Percentiles rank a stretch among this genome's conserved stretches.
Evolutionary conservation across 2,113 vertebrate species (phyloP).

Genomic region (Nettapus auritus): DNA sequence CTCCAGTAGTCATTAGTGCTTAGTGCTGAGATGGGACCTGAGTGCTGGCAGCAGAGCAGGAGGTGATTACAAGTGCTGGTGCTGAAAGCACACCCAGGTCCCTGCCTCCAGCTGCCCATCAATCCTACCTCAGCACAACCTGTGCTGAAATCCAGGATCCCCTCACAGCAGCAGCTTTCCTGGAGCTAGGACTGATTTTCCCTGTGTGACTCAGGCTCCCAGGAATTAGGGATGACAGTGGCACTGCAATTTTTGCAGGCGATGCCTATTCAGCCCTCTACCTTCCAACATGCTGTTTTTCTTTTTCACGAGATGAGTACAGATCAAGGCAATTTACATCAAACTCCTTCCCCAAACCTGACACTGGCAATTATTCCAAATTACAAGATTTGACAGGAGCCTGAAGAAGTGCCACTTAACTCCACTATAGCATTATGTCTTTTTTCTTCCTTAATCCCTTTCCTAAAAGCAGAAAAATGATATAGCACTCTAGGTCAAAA

Average conservation of each 20-base stretch:
- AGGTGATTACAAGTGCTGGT: neutral
- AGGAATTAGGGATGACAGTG: neutral
- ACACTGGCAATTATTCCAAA: conserved; percentile 78
- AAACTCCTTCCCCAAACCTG: conserved; percentile 53
- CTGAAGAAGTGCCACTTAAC: conserved; percentile 73
- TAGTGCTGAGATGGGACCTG: conserved; percentile 1
- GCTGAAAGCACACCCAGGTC: neutral
- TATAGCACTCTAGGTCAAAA: conserved; percentile 47
- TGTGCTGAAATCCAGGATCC: neutral
- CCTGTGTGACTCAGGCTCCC: neutral
- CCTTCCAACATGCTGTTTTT: neutral
- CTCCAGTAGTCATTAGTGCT: neutral
- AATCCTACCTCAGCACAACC: neutral
- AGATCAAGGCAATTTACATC: conserved; percentile 18
- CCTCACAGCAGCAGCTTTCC: neutral
- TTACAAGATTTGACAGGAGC: conserved; percentile 72
- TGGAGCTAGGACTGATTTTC: neutral
- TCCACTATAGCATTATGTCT: conserved; percentile 65
- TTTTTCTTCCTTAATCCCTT: conserved; percentile 73
- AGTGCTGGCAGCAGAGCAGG: neutral
- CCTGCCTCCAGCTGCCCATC: neutral
- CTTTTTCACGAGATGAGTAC: neutral
- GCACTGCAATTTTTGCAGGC: neutral
- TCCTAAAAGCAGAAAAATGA: conserved; percentile 75
- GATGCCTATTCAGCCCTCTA: neutral